These are phyloP conservation scores for Agrenia bidenticulata DNA, from an alignment of 2,888 invertebrate species.

Conservation along the genomic window DNA sequence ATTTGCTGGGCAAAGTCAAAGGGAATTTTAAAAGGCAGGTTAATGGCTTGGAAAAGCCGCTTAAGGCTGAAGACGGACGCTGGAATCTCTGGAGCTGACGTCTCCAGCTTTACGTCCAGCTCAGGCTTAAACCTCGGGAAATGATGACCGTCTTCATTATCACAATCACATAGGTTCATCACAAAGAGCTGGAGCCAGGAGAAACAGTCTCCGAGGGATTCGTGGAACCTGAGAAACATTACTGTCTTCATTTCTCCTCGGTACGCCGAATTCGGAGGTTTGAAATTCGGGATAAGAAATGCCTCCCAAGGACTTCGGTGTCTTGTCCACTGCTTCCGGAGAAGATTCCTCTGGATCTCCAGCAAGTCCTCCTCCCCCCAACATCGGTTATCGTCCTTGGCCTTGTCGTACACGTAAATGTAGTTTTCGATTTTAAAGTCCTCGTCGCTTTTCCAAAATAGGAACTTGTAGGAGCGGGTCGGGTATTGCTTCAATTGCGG, in stretches of 20 bases:
- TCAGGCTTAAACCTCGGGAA: not conserved
- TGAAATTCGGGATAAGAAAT: conserved; percentile 37
- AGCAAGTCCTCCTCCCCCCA: conserved; percentile 43
- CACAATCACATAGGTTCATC: conserved; percentile 26
- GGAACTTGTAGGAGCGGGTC: conserved; percentile 30
- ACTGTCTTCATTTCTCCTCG: conserved; percentile 33
- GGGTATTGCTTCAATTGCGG: conserved; percentile 37
- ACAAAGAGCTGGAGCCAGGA: conserved; percentile 35
- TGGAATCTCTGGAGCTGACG: not conserved
- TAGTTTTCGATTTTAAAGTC: conserved; percentile 38
- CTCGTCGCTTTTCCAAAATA: conserved; percentile 40
- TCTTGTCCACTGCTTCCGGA: conserved; percentile 43
- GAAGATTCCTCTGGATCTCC: conserved; percentile 37
- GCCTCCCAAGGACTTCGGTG: conserved; percentile 43
- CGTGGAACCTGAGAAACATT: conserved; percentile 33
- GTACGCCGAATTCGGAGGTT: conserved; percentile 23
- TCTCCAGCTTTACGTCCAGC: not conserved
- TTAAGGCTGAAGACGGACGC: not conserved
- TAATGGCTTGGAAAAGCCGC: conserved; percentile 1
- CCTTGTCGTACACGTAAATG: conserved; percentile 38
- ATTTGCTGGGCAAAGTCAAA: conserved; percentile 37
- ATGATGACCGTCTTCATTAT: conserved; percentile 7
- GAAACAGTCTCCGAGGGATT: conserved; percentile 28
- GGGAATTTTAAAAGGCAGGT: conserved; percentile 27
- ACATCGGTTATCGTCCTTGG: conserved; percentile 33